A percentile compares a stretch with the other conserved stretches of the same genome.
Evolutionary conservation across 2,888 invertebrate species (phyloP).

Genomic region (Malacosoma neustria): DNA sequence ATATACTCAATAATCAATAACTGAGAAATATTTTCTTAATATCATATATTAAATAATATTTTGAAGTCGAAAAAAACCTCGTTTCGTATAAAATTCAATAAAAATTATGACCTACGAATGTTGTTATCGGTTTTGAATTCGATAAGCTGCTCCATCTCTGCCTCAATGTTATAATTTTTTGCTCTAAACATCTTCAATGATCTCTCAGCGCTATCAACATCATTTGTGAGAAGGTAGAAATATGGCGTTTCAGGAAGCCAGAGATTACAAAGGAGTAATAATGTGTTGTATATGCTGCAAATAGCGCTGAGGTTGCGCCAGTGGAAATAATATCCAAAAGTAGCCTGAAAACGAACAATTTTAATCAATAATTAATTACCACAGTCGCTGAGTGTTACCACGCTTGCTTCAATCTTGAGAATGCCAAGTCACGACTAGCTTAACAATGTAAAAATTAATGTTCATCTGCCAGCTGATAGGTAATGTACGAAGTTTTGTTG

Average conservation of each 20-base stretch:
- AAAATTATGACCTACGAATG: constrained; percentile 33
- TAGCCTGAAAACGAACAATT: constrained; percentile 29
- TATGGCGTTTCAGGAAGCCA: constrained; percentile 46
- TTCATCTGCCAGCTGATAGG: too few species aligned
- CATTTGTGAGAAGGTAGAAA: constrained; percentile 26
- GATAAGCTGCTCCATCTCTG: constrained; percentile 31
- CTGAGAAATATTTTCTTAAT: too few species aligned
- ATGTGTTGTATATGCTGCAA: constrained; percentile 17
- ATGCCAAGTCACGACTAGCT: too few species aligned
- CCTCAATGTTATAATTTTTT: constrained; percentile 21
- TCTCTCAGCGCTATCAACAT: constrained; percentile 14
- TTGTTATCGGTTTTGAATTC: constrained; percentile 38
- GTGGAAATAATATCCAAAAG: constrained; percentile 23
- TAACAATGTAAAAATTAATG: too few species aligned
- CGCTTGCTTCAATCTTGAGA: too few species aligned
- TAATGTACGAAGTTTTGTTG: too few species aligned
- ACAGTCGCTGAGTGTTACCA: too few species aligned
- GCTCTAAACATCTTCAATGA: constrained; percentile 30
- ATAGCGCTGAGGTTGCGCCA: constrained; percentile 32
- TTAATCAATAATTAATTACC: too few species aligned
- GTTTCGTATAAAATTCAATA: too few species aligned
- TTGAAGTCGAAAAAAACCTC: too few species aligned
- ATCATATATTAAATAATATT: too few species aligned
- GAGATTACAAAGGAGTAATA: constrained; percentile 18
- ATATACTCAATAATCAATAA: too few species aligned